Percentiles rank a stretch among this genome's conserved stretches.
Conservation (phyloP, 1,140 invertebrate species). For the Odontomachus brunneus region DNA sequence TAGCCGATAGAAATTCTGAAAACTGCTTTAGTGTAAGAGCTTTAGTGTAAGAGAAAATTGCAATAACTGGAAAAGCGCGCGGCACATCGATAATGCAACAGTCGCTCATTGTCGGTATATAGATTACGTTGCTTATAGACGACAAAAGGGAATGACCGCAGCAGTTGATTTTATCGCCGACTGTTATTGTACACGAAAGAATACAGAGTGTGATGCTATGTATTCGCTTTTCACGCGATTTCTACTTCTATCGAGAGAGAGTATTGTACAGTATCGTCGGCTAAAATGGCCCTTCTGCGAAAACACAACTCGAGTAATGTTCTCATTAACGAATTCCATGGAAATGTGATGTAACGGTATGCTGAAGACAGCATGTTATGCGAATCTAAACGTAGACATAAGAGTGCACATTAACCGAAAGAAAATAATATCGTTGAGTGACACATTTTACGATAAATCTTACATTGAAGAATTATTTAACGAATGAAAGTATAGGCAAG, state of each 20-base stretch:
- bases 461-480: background rate
- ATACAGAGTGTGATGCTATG: conserved; percentile 31
- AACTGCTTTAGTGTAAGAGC: background rate
- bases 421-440: too few relatives aligned
- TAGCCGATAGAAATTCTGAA: background rate
- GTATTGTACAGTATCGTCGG: background rate
- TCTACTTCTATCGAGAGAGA: background rate
- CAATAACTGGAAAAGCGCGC: conserved; percentile 8
- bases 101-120: conserved; percentile 24
- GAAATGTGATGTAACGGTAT: background rate
- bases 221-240: conserved; percentile 43
- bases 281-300: background rate
- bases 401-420: too few relatives aligned
- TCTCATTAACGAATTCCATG: background rate
- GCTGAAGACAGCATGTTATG: too few relatives aligned
- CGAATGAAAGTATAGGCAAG: too few relatives aligned
- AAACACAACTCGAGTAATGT: background rate
- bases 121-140: conserved; percentile 52
- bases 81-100: conserved; percentile 24
- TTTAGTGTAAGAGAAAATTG: conserved; percentile 9
- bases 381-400: background rate
- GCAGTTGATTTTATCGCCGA: conserved; percentile 69
- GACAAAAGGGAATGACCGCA: conserved; percentile 74
- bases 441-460: background rate
- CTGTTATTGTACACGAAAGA: conserved; percentile 32